phyloP scores from a whole-genome alignment of 2,888 invertebrate genomes.

The Amaurobius ferox region DNA sequence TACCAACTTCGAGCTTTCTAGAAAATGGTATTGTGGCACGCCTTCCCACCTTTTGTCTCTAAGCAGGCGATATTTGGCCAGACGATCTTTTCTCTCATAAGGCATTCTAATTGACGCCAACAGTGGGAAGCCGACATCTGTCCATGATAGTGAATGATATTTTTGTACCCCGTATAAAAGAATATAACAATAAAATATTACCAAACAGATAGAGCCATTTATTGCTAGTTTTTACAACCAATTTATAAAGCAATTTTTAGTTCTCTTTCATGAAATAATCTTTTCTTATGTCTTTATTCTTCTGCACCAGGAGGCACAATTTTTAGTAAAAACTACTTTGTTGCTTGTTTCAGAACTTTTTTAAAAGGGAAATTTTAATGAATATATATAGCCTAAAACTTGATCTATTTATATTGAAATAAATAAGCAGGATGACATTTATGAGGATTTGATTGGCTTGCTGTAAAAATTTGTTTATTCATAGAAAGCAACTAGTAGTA shows the following conservation, averaged over 20 bases:
- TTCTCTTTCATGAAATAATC: too few relatives aligned
- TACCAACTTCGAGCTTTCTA: not conserved
- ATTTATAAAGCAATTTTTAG: not conserved
- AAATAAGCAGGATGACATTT: too few relatives aligned
- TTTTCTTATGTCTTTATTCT: too few relatives aligned
- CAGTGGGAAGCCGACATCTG: slow-evolving; percentile 6
- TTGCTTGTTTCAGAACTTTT: too few relatives aligned
- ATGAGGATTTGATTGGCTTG: too few relatives aligned
- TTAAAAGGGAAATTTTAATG: too few relatives aligned
- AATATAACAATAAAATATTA: not conserved
- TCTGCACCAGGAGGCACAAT: too few relatives aligned
- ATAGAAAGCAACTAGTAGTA: too few relatives aligned
- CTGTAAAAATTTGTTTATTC: too few relatives aligned
- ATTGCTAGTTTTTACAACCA: not conserved
- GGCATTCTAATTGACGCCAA: not conserved
- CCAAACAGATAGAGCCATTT: not conserved
- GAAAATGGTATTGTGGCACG: slow-evolving; percentile 6
- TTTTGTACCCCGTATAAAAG: not conserved
- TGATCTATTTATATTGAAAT: too few relatives aligned
- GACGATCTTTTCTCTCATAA: not conserved
- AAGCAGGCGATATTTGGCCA: not conserved
- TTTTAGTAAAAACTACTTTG: too few relatives aligned
- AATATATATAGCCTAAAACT: too few relatives aligned
- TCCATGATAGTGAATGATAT: not conserved
- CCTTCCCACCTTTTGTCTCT: slow-evolving; percentile 8